Conservation (phyloP, 2,113 vertebrate genomes). For the Hypocryptadius cinnamomeus region DNA sequence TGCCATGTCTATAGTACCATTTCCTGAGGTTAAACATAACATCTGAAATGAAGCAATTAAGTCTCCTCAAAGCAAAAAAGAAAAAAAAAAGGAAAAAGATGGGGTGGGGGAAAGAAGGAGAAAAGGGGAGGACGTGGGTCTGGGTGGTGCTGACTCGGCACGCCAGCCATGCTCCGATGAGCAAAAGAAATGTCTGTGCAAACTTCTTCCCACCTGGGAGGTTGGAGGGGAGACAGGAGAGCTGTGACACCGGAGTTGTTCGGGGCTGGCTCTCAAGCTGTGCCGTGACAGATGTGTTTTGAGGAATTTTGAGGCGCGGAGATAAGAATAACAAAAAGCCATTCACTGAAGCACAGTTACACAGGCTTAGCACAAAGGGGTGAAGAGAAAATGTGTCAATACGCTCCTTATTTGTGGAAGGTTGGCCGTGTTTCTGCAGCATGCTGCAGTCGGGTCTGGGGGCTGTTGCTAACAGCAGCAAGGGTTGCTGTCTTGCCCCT, state of each 20-base stretch:
- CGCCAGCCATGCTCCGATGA: conserved; percentile 35
- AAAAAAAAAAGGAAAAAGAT: not conserved
- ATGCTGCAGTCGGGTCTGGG: not conserved
- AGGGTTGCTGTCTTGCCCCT: not conserved
- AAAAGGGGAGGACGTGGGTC: not conserved
- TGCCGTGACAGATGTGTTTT: conserved; percentile 58
- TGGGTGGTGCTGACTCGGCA: conserved; percentile 5
- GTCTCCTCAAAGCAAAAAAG: not conserved
- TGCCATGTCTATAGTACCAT: conserved; percentile 79
- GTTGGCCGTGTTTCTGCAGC: not conserved
- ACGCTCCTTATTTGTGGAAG: not conserved
- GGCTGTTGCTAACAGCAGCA: conserved; percentile 4
- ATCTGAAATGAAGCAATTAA: conserved; percentile 89
- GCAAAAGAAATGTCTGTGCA: conserved; percentile 48
- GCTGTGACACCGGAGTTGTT: conserved; percentile 51
- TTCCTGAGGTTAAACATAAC: conserved; percentile 91
- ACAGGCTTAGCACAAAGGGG: not conserved
- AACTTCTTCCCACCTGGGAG: conserved; percentile 54
- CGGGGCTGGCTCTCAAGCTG: conserved; percentile 33
- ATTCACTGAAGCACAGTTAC: conserved; percentile 22
- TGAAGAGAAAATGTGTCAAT: conserved; percentile 38
- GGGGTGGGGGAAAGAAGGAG: not conserved
- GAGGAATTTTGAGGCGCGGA: conserved; percentile 50
- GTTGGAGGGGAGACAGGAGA: conserved; percentile 40
- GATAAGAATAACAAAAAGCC: conserved; percentile 60